phyloP scores from a whole-genome alignment of 2,797 vertebrate species.

The Gambusia yucatana region DNA sequence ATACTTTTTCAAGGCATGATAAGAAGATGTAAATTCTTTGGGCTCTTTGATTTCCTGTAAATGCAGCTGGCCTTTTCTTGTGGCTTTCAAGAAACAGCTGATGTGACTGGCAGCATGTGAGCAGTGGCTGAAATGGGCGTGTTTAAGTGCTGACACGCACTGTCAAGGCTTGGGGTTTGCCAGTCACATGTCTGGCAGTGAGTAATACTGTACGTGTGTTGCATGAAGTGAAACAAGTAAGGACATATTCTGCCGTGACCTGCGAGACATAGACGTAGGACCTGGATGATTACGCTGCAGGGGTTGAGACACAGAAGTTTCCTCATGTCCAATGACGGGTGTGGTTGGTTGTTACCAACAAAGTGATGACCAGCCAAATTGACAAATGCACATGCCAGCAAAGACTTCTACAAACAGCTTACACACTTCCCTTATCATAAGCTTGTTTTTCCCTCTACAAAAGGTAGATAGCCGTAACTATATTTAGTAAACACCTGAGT shows the following conservation, averaged over 20 bases:
- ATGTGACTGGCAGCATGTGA: constrained; percentile 60
- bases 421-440: constrained; percentile 62
- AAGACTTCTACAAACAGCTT: constrained; percentile 54
- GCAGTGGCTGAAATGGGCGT: constrained; percentile 48
- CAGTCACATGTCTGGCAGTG: constrained; percentile 74
- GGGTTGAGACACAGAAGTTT: constrained; percentile 66
- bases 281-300: constrained; percentile 34
- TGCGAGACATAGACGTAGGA: constrained; percentile 25
- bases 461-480: not conserved
- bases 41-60: constrained; percentile 3
- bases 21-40: not conserved
- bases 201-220: constrained; percentile 66
- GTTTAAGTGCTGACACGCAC: constrained; percentile 36
- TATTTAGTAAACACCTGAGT: not conserved
- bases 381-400: constrained; percentile 43
- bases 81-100: constrained; percentile 65
- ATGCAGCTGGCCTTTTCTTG: constrained; percentile 4
- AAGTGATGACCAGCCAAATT: constrained; percentile 52
- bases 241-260: constrained; percentile 65
- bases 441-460: constrained; percentile 14
- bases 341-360: constrained; percentile 36
- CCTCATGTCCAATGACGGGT: constrained; percentile 52
- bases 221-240: constrained; percentile 57
- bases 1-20: not conserved
- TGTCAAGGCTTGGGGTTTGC: constrained; percentile 56